Conservation (phyloP, 2,797 vertebrate species). For the Manis pentadactyla region DNA sequence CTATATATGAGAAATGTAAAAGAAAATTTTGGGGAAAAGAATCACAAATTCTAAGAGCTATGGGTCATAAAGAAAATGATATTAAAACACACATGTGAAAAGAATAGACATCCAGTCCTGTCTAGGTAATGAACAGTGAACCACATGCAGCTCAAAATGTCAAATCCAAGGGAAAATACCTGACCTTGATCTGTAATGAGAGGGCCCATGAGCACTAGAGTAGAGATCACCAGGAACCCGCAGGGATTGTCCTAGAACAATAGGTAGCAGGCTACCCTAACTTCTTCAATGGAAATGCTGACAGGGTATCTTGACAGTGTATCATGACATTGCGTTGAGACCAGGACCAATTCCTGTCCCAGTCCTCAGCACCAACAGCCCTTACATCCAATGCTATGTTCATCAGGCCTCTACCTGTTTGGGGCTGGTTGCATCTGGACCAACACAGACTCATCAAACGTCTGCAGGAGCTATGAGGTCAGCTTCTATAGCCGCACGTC, state of each 20-base stretch:
- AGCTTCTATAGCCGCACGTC: background rate
- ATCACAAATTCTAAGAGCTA: background rate
- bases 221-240: background rate
- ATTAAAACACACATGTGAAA: background rate
- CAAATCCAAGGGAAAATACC: background rate
- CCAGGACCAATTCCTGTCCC: background rate
- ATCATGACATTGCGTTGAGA: background rate
- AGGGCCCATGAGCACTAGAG: background rate
- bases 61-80: background rate
- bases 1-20: background rate
- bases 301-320: background rate
- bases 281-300: background rate
- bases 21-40: background rate
- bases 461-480: background rate
- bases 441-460: background rate
- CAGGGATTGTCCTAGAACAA: background rate
- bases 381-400: background rate
- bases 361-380: background rate
- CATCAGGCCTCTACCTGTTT: background rate
- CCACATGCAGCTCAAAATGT: background rate
- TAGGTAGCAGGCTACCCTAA: background rate
- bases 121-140: background rate
- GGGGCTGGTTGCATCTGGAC: background rate
- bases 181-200: background rate
- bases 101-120: background rate